Base-by-base conservation (phyloP, 2,797 vertebrate genomes). In the Mycteria americana region DNA sequence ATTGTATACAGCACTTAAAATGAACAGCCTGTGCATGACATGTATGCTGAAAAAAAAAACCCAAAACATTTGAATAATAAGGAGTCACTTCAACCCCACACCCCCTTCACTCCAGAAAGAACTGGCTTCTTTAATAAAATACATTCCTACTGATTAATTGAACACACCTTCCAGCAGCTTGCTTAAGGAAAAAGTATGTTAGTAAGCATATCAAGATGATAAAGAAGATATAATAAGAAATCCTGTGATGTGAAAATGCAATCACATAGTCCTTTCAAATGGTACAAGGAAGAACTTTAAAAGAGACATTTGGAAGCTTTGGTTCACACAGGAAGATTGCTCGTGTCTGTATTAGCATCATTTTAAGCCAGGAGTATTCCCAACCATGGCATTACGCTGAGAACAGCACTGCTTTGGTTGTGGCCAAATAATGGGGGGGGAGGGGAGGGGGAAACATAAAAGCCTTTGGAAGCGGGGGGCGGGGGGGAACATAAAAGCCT, bases 131-230 rank as follows among this genome's bases (percentile, higher is more conserved):
- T 85, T 54, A 88, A 79, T 67, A 57, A 46, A 85, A 88, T 30
- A 16, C 10, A 45, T 73, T 73, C 54, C 11, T 82, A 7, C 3
- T 41, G 30, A 60, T 62, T 81, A 92, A 86, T 22, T 41, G 30
- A 88, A 51, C 15, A 25, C 35, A 77, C 19, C 31, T 91, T 78
- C 53, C 27, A 69, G 46, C 23, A 91, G 11, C 31, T 75, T 88
- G 28, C 39, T 91, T 88, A 83, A 92, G 64, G 13, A 57, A 81
- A 62, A 50, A 37, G 10, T 56, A 50, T 22, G 48, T 81, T n/a
- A 64, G 65, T 37, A 94, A 75, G 15, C 62, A 39, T 56, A 92
- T 80, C 41, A 88, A 91, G 65, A 76, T 46, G 33, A 69, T 43
- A 75, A 63, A 85, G 37, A 17, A 54, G 21, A 46, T 50, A 43